A percentile compares a stretch with the other conserved stretches of the same genome.
These are phyloP conservation scores for Cancer borealis DNA, from an alignment of 2,888 invertebrate species.

Conservation along the genomic window DNA sequence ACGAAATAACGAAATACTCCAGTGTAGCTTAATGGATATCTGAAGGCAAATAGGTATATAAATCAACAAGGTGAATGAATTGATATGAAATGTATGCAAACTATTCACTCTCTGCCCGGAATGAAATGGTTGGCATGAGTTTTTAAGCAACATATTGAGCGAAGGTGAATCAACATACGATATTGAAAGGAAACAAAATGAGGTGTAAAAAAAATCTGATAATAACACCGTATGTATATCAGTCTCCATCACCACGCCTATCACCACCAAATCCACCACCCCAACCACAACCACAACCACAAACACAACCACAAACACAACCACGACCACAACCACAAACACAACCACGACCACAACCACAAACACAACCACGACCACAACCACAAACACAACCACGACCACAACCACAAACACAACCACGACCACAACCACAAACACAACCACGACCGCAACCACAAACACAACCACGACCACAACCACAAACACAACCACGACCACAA, in stretches of 20 bases:
- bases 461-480: too few species aligned
- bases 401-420: too few species aligned
- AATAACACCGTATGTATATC: neutral
- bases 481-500: too few species aligned
- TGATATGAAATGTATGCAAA: neutral
- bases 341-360: too few species aligned
- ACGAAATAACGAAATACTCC: neutral
- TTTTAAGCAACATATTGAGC: neutral
- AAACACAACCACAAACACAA: too few species aligned
- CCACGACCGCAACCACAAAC: too few species aligned
- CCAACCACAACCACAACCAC: neutral
- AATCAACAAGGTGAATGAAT: neutral
- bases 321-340: too few species aligned
- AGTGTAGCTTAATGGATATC: neutral
- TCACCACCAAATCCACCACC: neutral
- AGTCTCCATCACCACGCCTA: neutral
- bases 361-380: too few species aligned
- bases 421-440: too few species aligned
- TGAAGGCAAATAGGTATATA: neutral
- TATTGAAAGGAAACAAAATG: neutral
- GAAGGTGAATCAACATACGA: neutral
- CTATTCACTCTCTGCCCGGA: neutral
- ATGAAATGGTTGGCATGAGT: neutral
- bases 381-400: too few species aligned
- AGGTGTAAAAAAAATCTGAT: neutral